Conservation (phyloP, 2,113 vertebrate species). For the Vulpes lagopus region DNA sequence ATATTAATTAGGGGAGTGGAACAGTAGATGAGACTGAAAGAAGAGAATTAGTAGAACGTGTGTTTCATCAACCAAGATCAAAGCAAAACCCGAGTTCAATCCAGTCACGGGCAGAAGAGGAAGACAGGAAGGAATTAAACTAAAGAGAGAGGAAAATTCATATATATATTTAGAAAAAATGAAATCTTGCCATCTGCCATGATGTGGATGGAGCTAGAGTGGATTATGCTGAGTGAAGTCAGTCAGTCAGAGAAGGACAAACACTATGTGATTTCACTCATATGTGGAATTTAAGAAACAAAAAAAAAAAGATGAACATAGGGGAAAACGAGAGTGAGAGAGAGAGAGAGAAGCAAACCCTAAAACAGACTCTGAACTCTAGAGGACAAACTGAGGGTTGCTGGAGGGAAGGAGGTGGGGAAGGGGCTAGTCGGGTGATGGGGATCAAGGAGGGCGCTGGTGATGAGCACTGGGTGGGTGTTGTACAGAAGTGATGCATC, state of each 20-base stretch:
- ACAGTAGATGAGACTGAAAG: neutral
- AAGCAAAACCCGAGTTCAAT: neutral
- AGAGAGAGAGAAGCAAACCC: neutral
- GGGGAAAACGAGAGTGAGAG: no score
- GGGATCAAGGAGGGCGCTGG: neutral
- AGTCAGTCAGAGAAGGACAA: neutral
- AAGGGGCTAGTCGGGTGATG: neutral
- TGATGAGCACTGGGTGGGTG: neutral
- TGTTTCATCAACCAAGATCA: neutral
- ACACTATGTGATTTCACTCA: neutral
- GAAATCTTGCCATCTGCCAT: neutral
- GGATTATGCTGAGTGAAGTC: neutral
- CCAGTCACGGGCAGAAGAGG: neutral
- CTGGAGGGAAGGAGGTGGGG: neutral
- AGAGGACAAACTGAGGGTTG: neutral
- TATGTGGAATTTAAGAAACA: neutral
- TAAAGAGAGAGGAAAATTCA: neutral
- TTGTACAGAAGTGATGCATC: neutral
- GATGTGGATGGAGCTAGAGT: neutral
- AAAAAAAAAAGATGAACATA: neutral
- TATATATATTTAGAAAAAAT: neutral
- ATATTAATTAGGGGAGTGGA: neutral
- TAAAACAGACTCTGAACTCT: neutral
- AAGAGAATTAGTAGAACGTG: neutral
- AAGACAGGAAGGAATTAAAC: neutral